Percentiles rank a stretch among this genome's conserved stretches.
Conservation (phyloP, 1,140 invertebrate species). For the Glossosoma conforme region DNA sequence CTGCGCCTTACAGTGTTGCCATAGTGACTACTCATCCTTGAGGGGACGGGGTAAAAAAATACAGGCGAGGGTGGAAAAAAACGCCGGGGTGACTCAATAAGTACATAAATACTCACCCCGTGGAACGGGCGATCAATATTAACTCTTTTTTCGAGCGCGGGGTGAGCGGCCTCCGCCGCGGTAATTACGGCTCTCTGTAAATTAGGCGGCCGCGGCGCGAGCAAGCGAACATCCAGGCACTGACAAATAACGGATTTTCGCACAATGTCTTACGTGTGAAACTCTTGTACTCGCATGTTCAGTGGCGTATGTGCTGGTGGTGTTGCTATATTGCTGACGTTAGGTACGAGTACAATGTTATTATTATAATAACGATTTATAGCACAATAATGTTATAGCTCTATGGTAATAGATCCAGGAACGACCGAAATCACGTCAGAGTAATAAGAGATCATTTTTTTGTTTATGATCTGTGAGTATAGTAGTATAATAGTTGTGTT, state of each 20-base stretch:
- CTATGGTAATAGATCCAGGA: too few relatives aligned
- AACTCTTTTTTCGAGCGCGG: slow-evolving; percentile 46
- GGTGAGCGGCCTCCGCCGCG: slow-evolving; percentile 24
- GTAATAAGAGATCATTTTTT: too few relatives aligned
- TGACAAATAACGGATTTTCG: neutral
- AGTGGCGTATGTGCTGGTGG: too few relatives aligned
- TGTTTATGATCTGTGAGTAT: too few relatives aligned
- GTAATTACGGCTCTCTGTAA: slow-evolving; percentile 17
- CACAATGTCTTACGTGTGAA: too few relatives aligned
- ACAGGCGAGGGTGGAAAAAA: slow-evolving; percentile 54
- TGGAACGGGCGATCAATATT: slow-evolving; percentile 55
- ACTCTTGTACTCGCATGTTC: too few relatives aligned
- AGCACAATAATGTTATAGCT: too few relatives aligned
- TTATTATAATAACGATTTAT: too few relatives aligned
- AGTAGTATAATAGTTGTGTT: too few relatives aligned
- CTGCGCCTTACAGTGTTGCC: slow-evolving; percentile 40
- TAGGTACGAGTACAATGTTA: too few relatives aligned
- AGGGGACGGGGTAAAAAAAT: slow-evolving; percentile 48
- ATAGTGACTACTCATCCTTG: slow-evolving; percentile 55
- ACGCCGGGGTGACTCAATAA: slow-evolving; percentile 50
- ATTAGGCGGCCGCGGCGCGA: slow-evolving; percentile 12
- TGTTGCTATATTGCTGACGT: too few relatives aligned
- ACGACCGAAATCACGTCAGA: too few relatives aligned
- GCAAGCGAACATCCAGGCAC: neutral
- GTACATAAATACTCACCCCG: slow-evolving; percentile 35